phyloP scores from a whole-genome alignment of 2,888 invertebrate species.

The Portevinia maculata region DNA sequence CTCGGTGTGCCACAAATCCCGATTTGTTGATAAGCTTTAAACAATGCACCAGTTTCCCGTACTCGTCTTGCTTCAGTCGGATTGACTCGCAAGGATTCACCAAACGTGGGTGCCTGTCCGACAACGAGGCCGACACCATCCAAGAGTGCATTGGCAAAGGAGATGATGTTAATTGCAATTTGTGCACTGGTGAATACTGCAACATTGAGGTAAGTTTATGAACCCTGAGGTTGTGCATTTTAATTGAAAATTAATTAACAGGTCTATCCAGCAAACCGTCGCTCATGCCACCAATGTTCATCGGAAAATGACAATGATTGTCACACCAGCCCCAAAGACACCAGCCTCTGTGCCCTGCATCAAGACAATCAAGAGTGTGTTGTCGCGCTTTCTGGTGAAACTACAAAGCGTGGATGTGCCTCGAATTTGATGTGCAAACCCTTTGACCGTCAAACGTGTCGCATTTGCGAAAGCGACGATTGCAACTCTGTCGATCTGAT shows the following conservation, averaged over 20 bases:
- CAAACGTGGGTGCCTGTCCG: constrained; percentile 78
- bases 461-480: constrained; percentile 76
- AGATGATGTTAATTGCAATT: constrained; percentile 69
- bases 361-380: constrained; percentile 76
- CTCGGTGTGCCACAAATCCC: constrained; percentile 74
- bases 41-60: constrained; percentile 75
- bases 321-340: constrained; percentile 74
- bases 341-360: constrained; percentile 76
- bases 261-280: constrained; percentile 77
- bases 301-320: constrained; percentile 76
- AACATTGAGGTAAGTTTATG: constrained; percentile 74
- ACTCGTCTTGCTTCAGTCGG: constrained; percentile 76
- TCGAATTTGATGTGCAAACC: constrained; percentile 77
- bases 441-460: constrained; percentile 75
- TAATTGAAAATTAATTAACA: constrained; percentile 14
- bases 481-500: constrained; percentile 78
- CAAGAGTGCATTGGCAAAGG: constrained; percentile 75
- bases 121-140: constrained; percentile 74
- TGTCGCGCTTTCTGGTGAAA: constrained; percentile 76
- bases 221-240: background rate
- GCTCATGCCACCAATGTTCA: constrained; percentile 78
- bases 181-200: constrained; percentile 76
- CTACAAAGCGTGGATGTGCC: constrained; percentile 78
- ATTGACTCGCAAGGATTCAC: constrained; percentile 78
- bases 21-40: accelerated